phyloP scores from a whole-genome alignment of 2,113 vertebrate species.

The Empidonax traillii region DNA sequence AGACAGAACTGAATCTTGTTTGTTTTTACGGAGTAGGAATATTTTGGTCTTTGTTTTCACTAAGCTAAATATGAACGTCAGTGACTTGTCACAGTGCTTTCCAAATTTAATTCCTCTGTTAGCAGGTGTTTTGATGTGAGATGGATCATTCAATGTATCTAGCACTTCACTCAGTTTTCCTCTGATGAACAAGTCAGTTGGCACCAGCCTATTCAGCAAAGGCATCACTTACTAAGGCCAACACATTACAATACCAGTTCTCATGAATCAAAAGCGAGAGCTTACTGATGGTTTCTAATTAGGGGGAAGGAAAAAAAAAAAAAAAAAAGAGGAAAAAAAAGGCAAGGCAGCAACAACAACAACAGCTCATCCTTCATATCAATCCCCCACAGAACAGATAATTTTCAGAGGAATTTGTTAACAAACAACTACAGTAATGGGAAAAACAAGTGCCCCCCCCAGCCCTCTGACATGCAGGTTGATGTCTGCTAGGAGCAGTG shows the following conservation, averaged over 20 bases:
- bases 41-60: background rate
- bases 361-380: background rate
- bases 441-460: background rate
- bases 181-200: background rate
- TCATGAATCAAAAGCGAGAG: background rate
- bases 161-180: background rate
- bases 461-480: background rate
- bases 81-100: background rate
- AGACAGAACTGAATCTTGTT: background rate
- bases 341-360: background rate
- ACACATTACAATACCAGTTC: background rate
- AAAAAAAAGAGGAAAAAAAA: background rate
- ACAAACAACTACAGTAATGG: background rate
- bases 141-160: background rate
- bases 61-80: background rate
- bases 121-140: background rate
- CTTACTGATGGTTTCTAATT: background rate
- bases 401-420: background rate
- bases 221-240: background rate
- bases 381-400: background rate
- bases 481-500: background rate
- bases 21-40: background rate
- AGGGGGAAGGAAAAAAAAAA: background rate
- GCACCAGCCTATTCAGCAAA: background rate
- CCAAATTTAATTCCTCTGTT: background rate